A percentile compares a stretch with the other conserved stretches of the same genome.
These are phyloP conservation scores for Sarcoramphus papa DNA, from an alignment of 2,797 vertebrate genomes.

Conservation along the genomic window DNA sequence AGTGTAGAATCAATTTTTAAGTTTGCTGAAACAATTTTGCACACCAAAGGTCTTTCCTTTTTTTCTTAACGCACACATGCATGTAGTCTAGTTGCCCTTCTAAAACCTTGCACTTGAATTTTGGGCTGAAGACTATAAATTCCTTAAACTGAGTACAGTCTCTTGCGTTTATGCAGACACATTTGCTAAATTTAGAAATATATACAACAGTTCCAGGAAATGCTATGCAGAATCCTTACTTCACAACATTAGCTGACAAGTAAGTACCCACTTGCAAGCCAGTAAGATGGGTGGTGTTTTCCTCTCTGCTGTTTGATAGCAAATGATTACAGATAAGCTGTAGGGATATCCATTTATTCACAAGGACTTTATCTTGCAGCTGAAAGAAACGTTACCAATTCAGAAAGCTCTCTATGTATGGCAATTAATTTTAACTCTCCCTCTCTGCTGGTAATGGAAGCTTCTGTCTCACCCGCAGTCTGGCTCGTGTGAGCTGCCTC, in stretches of 20 bases:
- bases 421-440: constrained; percentile 49
- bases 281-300: constrained; percentile 4
- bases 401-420: background rate
- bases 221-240: background rate
- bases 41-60: background rate
- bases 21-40: background rate
- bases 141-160: background rate
- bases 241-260: background rate
- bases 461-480: background rate
- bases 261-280: background rate
- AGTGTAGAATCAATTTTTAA: background rate
- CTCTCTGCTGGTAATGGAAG: constrained; percentile 44
- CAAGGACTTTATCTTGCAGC: constrained; percentile 23
- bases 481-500: background rate
- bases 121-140: background rate
- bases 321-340: constrained; percentile 57
- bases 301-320: background rate
- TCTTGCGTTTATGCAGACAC: background rate
- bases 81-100: background rate
- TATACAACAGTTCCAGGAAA: background rate
- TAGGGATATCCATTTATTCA: constrained; percentile 35
- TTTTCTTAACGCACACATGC: background rate
- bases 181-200: constrained; percentile 26
- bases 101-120: background rate
- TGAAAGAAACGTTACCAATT: constrained; percentile 13